Base-by-base conservation (phyloP, 2,113 vertebrate genomes). In the Capreolus pygargus region DNA sequence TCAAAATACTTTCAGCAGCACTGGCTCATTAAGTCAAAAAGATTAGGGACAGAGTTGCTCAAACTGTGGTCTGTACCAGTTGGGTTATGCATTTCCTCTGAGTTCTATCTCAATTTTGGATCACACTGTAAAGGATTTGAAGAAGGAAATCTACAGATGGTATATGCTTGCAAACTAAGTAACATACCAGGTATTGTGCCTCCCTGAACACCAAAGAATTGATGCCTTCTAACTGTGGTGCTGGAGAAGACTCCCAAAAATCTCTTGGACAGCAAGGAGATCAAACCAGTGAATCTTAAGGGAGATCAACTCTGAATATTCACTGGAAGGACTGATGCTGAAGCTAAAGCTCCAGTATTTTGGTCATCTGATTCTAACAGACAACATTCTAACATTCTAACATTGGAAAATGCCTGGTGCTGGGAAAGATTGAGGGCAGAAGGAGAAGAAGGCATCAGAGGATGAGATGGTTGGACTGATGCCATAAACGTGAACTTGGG, bases 211-310 rank as follows among this genome's bases (percentile, higher is more conserved):
- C 64, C 33, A 19, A 36, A 67, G 64, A 36, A 36, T 67, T 36
- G 64, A 17, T 10, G 17, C 64, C 33, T 67, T 36, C 0, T 0
- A 67, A 67, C 17, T 67, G 33, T 36, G n/a, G 17, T 67, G 64
- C 33, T 67, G 33, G 64, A 67, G 17, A 36, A 67, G 64, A 67
- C 33, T 21, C 64, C 17, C 0, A 0, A 67, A 67, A 67, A 67
- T 36, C 64, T 8, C 33, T 5, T 67, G 64, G 64, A 67, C 17
- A 67, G 64, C 8, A 36, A 67, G 47, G 47, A 50, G 33, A 36
- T 21, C 33, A 67, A 67, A 67, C 33, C 33, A 67, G 33, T 36
- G 33, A 67, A 11, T 36, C 33, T 36, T 67, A 67, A 67, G 33
- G 64, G 64, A 67, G 4, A 5, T 21, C 33, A 67, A 21, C 33